These are phyloP conservation scores for Oeneis ivallda DNA, from an alignment of 2,888 invertebrate species.

Conservation along the genomic window DNA sequence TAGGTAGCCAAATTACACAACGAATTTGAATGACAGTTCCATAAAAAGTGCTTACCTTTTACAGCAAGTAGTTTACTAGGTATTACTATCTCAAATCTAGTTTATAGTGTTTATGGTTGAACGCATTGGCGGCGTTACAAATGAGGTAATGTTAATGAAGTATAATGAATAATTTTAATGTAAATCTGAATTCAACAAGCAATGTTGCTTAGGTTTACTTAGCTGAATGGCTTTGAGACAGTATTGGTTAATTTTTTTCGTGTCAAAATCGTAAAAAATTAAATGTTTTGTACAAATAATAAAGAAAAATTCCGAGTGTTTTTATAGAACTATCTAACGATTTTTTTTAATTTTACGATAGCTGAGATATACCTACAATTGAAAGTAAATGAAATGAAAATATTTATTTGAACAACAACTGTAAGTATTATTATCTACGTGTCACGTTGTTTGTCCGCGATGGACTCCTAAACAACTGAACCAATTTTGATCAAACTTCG, in stretches of 20 bases:
- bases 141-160: conserved; percentile 3
- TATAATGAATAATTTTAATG: conserved; percentile 9
- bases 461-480: too few relatives aligned
- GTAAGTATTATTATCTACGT: too few relatives aligned
- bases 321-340: too few relatives aligned
- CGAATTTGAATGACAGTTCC: conserved; percentile 2
- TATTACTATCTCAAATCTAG: conserved; percentile 11
- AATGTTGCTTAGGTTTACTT: conserved; percentile 1
- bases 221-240: background rate
- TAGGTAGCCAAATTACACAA: background rate
- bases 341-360: too few relatives aligned
- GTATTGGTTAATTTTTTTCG: background rate
- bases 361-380: too few relatives aligned
- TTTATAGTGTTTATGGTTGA: conserved; percentile 5
- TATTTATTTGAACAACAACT: too few relatives aligned
- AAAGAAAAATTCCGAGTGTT: too few relatives aligned
- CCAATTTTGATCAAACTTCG: too few relatives aligned
- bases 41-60: conserved; percentile 11
- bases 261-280: too few relatives aligned
- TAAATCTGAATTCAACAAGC: background rate
- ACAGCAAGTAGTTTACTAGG: background rate
- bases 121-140: background rate
- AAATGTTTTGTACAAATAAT: too few relatives aligned
- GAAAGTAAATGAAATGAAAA: too few relatives aligned
- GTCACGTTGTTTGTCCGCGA: too few relatives aligned